phyloP scores from a whole-genome alignment of 2,888 invertebrate genomes.

The Cantharis lateralis region DNA sequence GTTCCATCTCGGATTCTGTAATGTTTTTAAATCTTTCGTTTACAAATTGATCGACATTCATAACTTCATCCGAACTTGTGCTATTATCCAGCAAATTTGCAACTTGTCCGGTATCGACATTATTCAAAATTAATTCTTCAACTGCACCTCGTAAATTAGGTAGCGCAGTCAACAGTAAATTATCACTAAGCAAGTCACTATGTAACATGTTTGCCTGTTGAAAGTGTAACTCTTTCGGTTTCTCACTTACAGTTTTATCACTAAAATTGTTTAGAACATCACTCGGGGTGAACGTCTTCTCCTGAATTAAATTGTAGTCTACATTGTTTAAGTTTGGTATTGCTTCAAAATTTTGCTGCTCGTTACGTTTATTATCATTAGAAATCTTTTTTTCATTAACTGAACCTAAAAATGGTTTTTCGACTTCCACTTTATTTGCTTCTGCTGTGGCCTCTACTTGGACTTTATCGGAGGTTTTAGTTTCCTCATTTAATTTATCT shows the following conservation, averaged over 20 bases:
- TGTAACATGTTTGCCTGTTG: slow-evolving; percentile 22
- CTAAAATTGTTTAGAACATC: background rate
- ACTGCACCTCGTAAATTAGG: slow-evolving; percentile 41
- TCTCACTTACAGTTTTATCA: background rate
- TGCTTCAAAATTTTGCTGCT: background rate
- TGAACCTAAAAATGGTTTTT: background rate
- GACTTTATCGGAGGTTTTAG: background rate
- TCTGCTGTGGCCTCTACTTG: background rate
- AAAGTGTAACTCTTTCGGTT: background rate
- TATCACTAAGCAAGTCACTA: slow-evolving; percentile 43
- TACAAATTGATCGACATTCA: slow-evolving; percentile 56
- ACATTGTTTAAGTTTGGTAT: background rate
- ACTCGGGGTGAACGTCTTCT: background rate
- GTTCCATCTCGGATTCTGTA: slow-evolving; percentile 49
- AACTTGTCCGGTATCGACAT: slow-evolving; percentile 43
- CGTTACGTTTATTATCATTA: background rate
- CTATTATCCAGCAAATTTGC: slow-evolving; percentile 49
- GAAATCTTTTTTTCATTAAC: background rate
- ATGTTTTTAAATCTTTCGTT: slow-evolving; percentile 54
- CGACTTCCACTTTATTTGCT: background rate
- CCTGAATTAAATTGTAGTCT: background rate
- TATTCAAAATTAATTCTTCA: slow-evolving; percentile 49
- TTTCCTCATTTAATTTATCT: background rate
- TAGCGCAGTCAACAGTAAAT: slow-evolving; percentile 40
- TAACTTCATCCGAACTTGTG: slow-evolving; percentile 52